Evolutionary conservation across 2,888 invertebrate species (phyloP).

Genomic region (Thalpophila matura): DNA sequence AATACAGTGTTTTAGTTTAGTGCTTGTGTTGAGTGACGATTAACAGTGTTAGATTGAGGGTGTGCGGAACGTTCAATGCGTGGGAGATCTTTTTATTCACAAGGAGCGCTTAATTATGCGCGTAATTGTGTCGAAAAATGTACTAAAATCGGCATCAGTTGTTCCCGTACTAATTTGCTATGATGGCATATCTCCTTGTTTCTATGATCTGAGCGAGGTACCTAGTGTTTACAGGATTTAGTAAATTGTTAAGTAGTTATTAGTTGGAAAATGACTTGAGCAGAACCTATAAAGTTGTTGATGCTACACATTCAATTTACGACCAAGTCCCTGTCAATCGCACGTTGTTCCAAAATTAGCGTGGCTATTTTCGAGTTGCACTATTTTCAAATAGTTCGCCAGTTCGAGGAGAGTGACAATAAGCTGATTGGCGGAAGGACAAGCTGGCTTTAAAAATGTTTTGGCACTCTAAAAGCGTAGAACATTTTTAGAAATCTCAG

Average conservation of each 20-base stretch:
- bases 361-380: neutral
- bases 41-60: too few relatives aligned
- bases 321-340: neutral
- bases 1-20: too few relatives aligned
- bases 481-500: slow-evolving; percentile 1
- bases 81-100: too few relatives aligned
- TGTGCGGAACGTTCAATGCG: too few relatives aligned
- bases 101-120: too few relatives aligned
- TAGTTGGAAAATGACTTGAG: neutral
- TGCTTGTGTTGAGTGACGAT: too few relatives aligned
- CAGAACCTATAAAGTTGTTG: neutral
- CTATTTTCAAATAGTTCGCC: neutral
- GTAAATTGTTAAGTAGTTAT: slow-evolving; percentile 19
- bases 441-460: slow-evolving; percentile 15
- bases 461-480: neutral
- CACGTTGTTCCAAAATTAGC: neutral
- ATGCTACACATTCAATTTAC: neutral
- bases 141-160: too few relatives aligned
- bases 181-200: too few relatives aligned
- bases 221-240: slow-evolving; percentile 14
- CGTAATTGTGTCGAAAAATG: too few relatives aligned
- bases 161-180: too few relatives aligned
- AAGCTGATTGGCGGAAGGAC: slow-evolving; percentile 22
- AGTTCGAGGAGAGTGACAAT: slow-evolving; percentile 28
- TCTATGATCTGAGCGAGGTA: slow-evolving; percentile 15